Evolutionary conservation across 2,888 invertebrate species (phyloP).

Genomic region (Ceraclea dissimilis): DNA sequence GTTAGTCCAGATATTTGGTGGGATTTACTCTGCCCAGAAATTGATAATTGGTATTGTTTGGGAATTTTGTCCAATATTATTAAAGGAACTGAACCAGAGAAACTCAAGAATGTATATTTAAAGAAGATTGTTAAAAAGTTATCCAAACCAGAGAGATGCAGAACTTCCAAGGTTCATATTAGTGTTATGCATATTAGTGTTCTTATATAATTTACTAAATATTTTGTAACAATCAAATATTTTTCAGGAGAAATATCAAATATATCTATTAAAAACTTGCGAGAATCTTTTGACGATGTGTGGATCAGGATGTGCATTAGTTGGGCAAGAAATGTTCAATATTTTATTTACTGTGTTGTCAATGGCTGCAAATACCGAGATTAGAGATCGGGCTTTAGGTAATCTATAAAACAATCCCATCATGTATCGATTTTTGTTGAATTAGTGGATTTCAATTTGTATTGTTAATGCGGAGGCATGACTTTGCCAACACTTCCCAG

Average conservation of each 20-base stretch:
- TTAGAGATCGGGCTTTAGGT: constrained; percentile 43
- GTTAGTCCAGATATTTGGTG: constrained; percentile 62
- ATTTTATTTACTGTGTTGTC: constrained; percentile 42
- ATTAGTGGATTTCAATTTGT: neutral
- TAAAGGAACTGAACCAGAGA: constrained; percentile 46
- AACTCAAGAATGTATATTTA: constrained; percentile 41
- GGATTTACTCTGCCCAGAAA: constrained; percentile 55
- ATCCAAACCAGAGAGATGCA: constrained; percentile 52
- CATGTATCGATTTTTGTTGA: neutral
- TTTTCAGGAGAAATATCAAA: constrained; percentile 49
- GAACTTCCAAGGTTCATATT: constrained; percentile 46
- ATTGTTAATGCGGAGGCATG: no score
- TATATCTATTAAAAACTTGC: constrained; percentile 49
- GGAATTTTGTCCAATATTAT: constrained; percentile 55
- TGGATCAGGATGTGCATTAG: constrained; percentile 34
- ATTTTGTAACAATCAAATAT: neutral
- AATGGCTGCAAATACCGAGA: constrained; percentile 38
- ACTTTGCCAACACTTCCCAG: no score
- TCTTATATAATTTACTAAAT: neutral
- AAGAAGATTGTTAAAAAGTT: constrained; percentile 51
- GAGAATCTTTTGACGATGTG: constrained; percentile 47
- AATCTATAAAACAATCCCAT: constrained; percentile 28
- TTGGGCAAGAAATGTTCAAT: constrained; percentile 38
- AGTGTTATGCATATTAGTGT: neutral
- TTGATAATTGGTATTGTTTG: constrained; percentile 50